Base-by-base conservation (phyloP, 2,797 vertebrate genomes). In the Melanotaenia nigrans region DNA sequence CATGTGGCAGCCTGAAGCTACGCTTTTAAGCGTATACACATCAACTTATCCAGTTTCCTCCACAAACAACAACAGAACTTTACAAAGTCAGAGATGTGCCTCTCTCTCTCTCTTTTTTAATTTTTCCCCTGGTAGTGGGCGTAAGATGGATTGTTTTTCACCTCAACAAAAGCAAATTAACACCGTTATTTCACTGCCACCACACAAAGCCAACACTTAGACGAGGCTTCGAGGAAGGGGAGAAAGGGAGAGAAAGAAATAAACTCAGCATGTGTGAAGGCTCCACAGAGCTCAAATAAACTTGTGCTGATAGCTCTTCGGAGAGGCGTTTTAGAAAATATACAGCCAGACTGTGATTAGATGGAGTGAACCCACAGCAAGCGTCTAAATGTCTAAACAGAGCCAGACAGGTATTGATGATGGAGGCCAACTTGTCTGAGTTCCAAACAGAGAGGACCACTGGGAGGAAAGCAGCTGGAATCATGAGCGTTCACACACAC, bases 131-230 rank as follows among this genome's bases (percentile, higher is more conserved):
- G 61, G 57, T 25, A 61, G 65, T 33, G 36, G 59, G 67, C 38
- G 66, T 62, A 33, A 73, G 85, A 83, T 13, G 22, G 83, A 85
- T 84, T 62, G 71, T 80, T 78, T 85, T 85, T 85, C 74, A 78
- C 65, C 73, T 61, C 79, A 4, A 65, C 70, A 63, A 85, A 92
- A 93, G 73, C 80, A 81, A 87, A 92, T 93, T 82, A 89, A 82
- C 45, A 6, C 40, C 1, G 28, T 77, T 77, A 76, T 73, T 80
- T 80, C 56, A n/a, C 65, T 65, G 51, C 36, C 63, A 69, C 60
- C 49, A 25, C 66, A 58, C 61, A 53, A 47, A 40, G 76, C 30
- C 32, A 71, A 75, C 68, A 78, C 67, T 32, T 22, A 16, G 61
- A 68, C 65, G 65, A 65, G 71, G 62, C 30, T 8, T 12, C 20